Evolutionary conservation across 2,888 invertebrate species (phyloP), one percentile per base, ranked within the genome.

Genomic region (Drosophila meridiana): DNA sequence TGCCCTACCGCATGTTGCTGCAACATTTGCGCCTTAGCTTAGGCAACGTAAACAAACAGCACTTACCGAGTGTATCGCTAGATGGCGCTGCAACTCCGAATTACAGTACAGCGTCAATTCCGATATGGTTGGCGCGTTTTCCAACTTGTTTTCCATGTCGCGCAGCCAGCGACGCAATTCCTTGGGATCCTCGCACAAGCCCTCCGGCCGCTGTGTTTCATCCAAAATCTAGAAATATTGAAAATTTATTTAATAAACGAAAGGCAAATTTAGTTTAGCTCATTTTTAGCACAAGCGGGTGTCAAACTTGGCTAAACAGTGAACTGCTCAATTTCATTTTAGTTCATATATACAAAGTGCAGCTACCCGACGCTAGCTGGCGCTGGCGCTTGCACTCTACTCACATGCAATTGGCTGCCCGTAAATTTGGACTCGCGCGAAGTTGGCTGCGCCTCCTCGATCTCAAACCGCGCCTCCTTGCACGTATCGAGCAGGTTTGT

Each of bases 401-500:
- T 81, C 8, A 78, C 78, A 66, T 78, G 82, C 34, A 78, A 13
- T 13, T 78, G 78, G 14, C 73, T 78, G 62, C 78, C 82, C 8
- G 64, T 73, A 36, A 78, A 77, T 34, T 78, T 78, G 0, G 60
- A 68, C 42, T 78, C 78, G 50, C 82, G 78, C 30, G 78, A 82
- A 40, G 65, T 81, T 56, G 78, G 78, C 60, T 78, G 78, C 43
- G 78, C 78, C 62, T 78, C 78, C 82, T 93, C 93, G 48, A 93
- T 83, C 69, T 93, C 93, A 80, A 90, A 91, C 36, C 92, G 86
- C 2, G 93, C 93, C 93, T 96, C 96, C 93, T 95, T 95, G 94
- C 98, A 98, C 84, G 96, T 96, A 92, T 98, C 97, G 76, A 98
- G 96, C 83, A 98, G 96, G 93, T 98, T 97, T 91, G 97, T 97